Base-by-base conservation (phyloP, 64 coral and sea anemone species). In the Dendrophyllia cribrosa region DNA sequence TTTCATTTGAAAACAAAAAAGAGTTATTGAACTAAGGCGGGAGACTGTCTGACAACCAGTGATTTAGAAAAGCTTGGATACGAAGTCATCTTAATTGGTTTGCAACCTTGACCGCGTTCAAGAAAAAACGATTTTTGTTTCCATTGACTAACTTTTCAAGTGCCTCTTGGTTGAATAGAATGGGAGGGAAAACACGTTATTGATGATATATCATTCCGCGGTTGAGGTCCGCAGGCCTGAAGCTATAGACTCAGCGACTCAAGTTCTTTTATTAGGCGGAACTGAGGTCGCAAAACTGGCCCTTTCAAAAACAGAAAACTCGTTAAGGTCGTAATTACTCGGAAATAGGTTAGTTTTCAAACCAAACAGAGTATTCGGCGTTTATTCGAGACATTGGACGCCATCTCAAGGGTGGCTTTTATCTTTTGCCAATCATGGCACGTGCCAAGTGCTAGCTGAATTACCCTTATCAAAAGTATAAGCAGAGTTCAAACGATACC, bases 401-500 rank as follows among this genome's bases (percentile, higher is more conserved):
- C 62, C 80, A 84, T n/a, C 44, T 84, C 20, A 84, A 84, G 80
- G 43, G 62, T 10, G 3, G 45, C 80, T 84, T 84, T 84, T 84
- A 84, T 84, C 80, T 67, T 5, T n/a, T 46, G 62, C 80, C 60
- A 84, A 84, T 84, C 80, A 84, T 20, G 63, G 21, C 80, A 65
- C 80, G 80, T 63, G 80, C 80, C 60, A 67, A 84, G 80, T 68
- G 80, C 20, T 47, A 6, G 3, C 19, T 61, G 62, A 84, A 84
- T 84, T 84, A 67, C 58, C 62, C 80, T 84, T 84, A 84, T 84
- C 80, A 56, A 7, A 53, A 45, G 9, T 77, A 56, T 51, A 77
- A 52, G 46, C 13, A 77, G 25, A 93, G 82, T 93, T 93, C 91
- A 93, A 93, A 93, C 46, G 82, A 71, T 15, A 87, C 91, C 91